Conservation (phyloP, 2,113 vertebrate species). For the Chamaea fasciata region DNA sequence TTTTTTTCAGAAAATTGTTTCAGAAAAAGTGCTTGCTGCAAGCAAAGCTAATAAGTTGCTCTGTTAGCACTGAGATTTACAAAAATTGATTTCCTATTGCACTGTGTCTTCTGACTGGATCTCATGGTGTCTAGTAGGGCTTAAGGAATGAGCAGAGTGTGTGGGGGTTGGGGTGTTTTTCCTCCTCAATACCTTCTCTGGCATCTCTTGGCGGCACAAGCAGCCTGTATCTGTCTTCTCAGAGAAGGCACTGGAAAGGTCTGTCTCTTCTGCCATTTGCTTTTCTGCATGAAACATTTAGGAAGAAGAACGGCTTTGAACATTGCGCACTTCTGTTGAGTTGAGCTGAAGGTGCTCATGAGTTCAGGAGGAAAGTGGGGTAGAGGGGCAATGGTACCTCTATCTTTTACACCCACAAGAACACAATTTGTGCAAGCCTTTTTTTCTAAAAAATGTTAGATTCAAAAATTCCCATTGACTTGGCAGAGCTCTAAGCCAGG, state of each 20-base stretch:
- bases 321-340: not conserved
- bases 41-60: slow-evolving; percentile 2
- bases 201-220: not conserved
- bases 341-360: not conserved
- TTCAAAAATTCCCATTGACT: not conserved
- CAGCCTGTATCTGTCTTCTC: not conserved
- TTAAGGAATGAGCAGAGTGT: not conserved
- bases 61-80: not conserved
- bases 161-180: not conserved
- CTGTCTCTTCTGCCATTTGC: not conserved
- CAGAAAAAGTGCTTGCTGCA: not conserved
- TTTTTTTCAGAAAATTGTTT: not conserved
- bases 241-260: not conserved
- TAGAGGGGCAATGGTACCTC: not conserved
- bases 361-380: not conserved
- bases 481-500: not conserved
- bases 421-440: not conserved
- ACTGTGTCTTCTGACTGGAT: not conserved
- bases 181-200: not conserved
- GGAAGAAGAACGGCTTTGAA: not conserved
- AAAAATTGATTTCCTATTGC: slow-evolving; percentile 9
- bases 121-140: not conserved
- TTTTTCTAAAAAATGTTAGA: not conserved
- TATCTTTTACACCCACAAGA: not conserved
- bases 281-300: not conserved